Conservation (phyloP, 2,797 vertebrate species). For the Anguilla marmorata region DNA sequence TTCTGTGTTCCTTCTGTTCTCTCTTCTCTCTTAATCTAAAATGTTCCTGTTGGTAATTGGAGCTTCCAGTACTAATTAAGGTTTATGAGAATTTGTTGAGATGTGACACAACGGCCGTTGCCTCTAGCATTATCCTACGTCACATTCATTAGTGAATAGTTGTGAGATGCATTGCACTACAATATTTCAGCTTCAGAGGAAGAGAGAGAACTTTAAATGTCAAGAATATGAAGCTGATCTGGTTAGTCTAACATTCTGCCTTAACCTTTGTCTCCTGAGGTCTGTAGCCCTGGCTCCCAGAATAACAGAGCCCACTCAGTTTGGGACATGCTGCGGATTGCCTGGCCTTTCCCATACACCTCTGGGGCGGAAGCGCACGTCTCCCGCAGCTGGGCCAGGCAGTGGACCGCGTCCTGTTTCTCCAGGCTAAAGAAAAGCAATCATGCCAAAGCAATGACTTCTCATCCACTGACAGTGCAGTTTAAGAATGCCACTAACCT, state of each 20-base stretch:
- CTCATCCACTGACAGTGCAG: neutral
- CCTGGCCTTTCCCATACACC: neutral
- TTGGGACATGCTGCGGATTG: neutral
- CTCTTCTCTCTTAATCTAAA: neutral
- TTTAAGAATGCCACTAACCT: slow-evolving; percentile 8
- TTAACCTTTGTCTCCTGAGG: slow-evolving; percentile 13
- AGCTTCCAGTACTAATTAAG: neutral
- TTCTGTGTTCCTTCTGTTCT: neutral
- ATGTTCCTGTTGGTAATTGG: neutral
- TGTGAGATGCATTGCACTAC: neutral
- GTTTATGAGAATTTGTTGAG: neutral
- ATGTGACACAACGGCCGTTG: neutral
- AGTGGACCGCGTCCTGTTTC: neutral
- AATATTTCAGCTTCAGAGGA: neutral
- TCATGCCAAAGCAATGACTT: slow-evolving; percentile 13
- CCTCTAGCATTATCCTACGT: neutral
- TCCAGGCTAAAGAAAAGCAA: slow-evolving; percentile 21
- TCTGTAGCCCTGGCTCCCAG: neutral
- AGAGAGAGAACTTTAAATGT: slow-evolving; percentile 3
- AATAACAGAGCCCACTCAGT: slow-evolving; percentile 13
- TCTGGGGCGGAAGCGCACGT: neutral
- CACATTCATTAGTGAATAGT: neutral
- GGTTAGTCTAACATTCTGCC: slow-evolving; percentile 3
- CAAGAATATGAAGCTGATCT: neutral
- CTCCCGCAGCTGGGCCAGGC: neutral